These are phyloP conservation scores for Papilio demoleus DNA, from an alignment of 2,888 invertebrate genomes.

Conservation along the genomic window DNA sequence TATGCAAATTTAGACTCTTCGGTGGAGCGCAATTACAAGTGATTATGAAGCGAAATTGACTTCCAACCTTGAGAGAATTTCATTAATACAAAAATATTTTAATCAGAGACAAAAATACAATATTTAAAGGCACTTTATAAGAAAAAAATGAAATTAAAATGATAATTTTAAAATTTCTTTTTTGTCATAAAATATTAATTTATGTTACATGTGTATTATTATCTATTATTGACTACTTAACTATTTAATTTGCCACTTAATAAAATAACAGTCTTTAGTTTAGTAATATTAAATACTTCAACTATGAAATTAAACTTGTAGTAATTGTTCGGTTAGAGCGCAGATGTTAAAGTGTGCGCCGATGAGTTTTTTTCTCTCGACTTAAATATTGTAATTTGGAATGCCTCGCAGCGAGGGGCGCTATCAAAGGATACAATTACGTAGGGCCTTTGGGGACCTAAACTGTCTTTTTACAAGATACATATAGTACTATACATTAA, in stretches of 20 bases:
- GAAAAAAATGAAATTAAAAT: neutral
- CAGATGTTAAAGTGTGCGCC: conserved; percentile 57
- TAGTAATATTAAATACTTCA: neutral
- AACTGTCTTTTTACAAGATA: too few relatives aligned
- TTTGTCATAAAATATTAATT: too few relatives aligned
- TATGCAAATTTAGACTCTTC: conserved; percentile 78
- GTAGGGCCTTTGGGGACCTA: conserved; percentile 34
- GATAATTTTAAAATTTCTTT: too few relatives aligned
- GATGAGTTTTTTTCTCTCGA: conserved; percentile 49
- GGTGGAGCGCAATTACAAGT: conserved; percentile 71
- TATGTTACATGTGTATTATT: too few relatives aligned
- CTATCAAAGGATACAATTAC: conserved; percentile 60
- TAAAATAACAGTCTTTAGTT: too few relatives aligned
- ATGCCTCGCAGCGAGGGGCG: conserved; percentile 51
- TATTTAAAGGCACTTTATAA: neutral
- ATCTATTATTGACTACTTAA: too few relatives aligned
- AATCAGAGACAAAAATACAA: neutral
- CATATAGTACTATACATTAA: too few relatives aligned
- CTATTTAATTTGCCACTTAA: too few relatives aligned
- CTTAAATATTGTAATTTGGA: conserved; percentile 48
- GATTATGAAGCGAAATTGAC: conserved; percentile 71
- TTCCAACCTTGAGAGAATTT: conserved; percentile 59
- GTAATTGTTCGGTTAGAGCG: conserved; percentile 37
- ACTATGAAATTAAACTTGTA: neutral
- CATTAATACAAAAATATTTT: conserved; percentile 46